Evolutionary conservation across 2,888 invertebrate genomes (phyloP).

Genomic region (Rotaria macrura): DNA sequence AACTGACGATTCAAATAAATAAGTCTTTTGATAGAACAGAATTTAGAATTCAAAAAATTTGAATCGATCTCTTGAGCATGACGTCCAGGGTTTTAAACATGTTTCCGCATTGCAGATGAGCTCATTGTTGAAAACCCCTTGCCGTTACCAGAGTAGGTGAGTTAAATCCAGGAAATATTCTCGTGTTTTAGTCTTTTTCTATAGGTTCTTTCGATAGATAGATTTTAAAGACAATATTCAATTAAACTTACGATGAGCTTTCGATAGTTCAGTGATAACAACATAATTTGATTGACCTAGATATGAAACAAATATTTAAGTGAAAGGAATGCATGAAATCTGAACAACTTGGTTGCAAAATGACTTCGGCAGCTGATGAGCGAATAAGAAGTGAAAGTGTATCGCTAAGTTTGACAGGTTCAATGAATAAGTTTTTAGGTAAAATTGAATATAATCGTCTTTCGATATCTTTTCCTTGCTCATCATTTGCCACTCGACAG

Average conservation of each 20-base stretch:
- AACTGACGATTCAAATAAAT: too few relatives aligned
- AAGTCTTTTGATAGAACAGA: too few relatives aligned
- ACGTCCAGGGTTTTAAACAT: too few relatives aligned
- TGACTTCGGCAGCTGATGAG: neutral
- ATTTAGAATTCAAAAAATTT: too few relatives aligned
- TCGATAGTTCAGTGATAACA: neutral
- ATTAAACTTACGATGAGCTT: neutral
- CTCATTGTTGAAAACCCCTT: too few relatives aligned
- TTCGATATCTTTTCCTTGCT: neutral
- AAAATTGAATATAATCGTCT: neutral
- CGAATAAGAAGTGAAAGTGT: neutral
- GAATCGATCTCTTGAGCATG: too few relatives aligned
- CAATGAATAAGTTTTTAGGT: neutral
- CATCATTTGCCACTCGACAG: neutral
- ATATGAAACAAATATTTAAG: neutral
- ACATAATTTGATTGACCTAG: neutral
- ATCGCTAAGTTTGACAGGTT: neutral
- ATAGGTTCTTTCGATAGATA: too few relatives aligned
- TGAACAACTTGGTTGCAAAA: neutral
- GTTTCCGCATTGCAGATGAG: too few relatives aligned
- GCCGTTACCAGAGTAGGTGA: too few relatives aligned
- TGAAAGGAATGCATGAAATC: neutral
- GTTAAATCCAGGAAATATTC: too few relatives aligned
- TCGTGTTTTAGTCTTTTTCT: too few relatives aligned
- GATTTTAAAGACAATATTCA: too few relatives aligned